Conservation (phyloP, 2,888 invertebrate genomes). For the Abscondita cerata region DNA sequence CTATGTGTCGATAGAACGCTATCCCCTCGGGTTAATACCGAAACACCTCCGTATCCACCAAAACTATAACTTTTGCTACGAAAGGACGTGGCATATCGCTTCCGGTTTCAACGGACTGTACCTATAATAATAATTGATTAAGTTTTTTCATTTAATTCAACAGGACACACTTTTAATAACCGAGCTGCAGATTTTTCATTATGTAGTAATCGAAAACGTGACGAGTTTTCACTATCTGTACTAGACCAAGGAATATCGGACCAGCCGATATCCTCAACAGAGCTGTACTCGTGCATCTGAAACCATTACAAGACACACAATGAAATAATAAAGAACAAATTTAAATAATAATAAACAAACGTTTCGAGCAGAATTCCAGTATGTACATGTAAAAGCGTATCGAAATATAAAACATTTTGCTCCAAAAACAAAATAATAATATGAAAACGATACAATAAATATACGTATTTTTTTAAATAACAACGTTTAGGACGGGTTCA, state of each 20-base stretch:
- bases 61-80: slow-evolving; percentile 87
- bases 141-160: neutral
- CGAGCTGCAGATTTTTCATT: slow-evolving; percentile 58
- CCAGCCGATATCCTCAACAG: slow-evolving; percentile 61
- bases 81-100: slow-evolving; percentile 60
- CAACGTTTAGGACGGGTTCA: no score
- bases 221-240: slow-evolving; percentile 61
- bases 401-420: no score
- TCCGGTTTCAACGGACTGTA: slow-evolving; percentile 64
- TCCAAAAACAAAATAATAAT: no score
- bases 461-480: no score
- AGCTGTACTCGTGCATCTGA: slow-evolving; percentile 57
- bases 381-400: no score
- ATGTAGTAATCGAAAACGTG: slow-evolving; percentile 57
- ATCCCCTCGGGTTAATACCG: slow-evolving; percentile 65
- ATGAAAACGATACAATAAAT: no score
- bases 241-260: slow-evolving; percentile 63
- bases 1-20: slow-evolving; percentile 71
- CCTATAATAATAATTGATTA: slow-evolving; percentile 59
- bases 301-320: slow-evolving; percentile 18
- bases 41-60: slow-evolving; percentile 75
- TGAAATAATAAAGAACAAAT: no score
- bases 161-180: slow-evolving; percentile 60
- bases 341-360: no score
- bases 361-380: no score